Conservation (phyloP, 2,797 vertebrate species). For the Artibeus lituratus region DNA sequence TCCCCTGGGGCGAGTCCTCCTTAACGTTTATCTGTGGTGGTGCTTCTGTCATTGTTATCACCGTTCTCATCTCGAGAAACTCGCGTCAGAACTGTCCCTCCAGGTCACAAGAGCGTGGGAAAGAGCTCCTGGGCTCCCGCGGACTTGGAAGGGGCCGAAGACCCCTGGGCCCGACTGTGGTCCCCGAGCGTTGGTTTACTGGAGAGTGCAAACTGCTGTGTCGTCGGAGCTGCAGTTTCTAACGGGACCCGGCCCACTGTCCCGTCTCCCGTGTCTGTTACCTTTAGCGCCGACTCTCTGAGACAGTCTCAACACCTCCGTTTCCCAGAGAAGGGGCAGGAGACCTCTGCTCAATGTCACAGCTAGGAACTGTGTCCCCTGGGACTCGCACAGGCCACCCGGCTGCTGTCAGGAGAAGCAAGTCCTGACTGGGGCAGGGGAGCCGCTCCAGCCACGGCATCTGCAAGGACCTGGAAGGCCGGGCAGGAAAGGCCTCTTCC, state of each 20-base stretch:
- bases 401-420: background rate
- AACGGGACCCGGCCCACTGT: rapidly evolving
- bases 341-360: background rate
- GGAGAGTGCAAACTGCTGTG: background rate
- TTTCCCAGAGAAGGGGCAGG: background rate
- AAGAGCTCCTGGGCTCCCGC: background rate
- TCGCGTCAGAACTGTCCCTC: background rate
- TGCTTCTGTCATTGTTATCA: background rate
- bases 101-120: no score
- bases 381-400: background rate
- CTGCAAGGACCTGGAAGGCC: background rate
- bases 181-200: background rate
- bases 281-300: background rate
- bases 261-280: background rate
- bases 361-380: background rate
- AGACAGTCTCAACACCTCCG: background rate
- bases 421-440: background rate
- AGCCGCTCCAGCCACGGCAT: rapidly evolving
- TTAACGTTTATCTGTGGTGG: background rate
- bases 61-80: background rate
- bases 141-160: background rate
- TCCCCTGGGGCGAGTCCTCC: rapidly evolving
- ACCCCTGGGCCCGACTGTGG: rapidly evolving
- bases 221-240: rapidly evolving
- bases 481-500: background rate